Evolutionary conservation across 2,113 vertebrate genomes (phyloP).

Genomic region (Cathartes aura): DNA sequence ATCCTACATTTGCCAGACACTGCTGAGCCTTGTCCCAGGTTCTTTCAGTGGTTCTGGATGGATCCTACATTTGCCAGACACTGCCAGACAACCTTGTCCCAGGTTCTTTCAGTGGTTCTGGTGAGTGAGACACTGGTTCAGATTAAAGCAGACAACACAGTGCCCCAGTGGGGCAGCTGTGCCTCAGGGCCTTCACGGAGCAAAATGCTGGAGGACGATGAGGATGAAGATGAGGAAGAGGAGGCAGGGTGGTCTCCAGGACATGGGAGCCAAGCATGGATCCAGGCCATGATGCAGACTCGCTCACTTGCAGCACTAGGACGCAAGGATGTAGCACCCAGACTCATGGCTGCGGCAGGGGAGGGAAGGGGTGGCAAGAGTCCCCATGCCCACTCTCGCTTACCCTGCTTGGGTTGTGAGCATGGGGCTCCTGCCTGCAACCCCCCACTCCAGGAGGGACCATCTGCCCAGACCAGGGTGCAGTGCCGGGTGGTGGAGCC

Average conservation of each 20-base stretch:
- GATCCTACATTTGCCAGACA: constrained; percentile 39
- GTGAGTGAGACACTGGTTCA: neutral
- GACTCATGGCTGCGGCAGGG: neutral
- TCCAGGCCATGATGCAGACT: neutral
- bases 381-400: neutral
- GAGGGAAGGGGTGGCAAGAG: neutral
- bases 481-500: neutral
- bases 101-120: neutral
- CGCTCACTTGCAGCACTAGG: neutral
- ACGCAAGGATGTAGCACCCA: neutral
- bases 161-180: rapidly evolving
- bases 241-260: neutral
- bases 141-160: neutral
- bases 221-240: neutral
- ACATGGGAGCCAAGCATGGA: neutral
- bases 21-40: neutral
- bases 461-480: neutral
- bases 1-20: constrained; percentile 39
- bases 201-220: neutral
- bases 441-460: neutral
- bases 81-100: neutral
- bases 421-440: neutral
- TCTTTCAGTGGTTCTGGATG: too few relatives aligned
- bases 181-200: neutral
- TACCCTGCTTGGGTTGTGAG: neutral